A percentile compares a stretch with the other conserved stretches of the same genome.
These are phyloP conservation scores for Lasioglossum figueresi DNA, from an alignment of 2,888 invertebrate species.

Conservation along the genomic window DNA sequence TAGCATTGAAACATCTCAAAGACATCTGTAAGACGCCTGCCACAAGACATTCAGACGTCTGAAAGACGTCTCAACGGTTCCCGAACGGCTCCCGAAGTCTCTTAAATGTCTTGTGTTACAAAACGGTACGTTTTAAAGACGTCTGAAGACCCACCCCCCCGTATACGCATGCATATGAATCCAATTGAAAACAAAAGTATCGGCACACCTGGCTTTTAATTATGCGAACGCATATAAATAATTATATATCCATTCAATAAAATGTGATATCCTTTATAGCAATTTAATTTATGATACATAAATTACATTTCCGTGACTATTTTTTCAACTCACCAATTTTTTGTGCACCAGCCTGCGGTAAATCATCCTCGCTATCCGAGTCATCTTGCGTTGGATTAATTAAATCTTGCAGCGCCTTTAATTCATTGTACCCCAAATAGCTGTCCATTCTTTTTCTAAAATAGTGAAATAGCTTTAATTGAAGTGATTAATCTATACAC, in stretches of 20 bases:
- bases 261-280: background rate
- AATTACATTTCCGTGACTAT: background rate
- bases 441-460: slow-evolving; percentile 78
- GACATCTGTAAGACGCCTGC: too few species aligned
- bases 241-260: background rate
- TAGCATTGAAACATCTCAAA: too few species aligned
- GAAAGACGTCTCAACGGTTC: too few species aligned
- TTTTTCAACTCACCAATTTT: slow-evolving; percentile 74
- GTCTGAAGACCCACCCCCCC: too few species aligned
- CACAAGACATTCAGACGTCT: too few species aligned
- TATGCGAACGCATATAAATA: background rate
- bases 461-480: background rate
- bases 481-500: slow-evolving; percentile 5
- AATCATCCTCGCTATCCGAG: slow-evolving; percentile 79
- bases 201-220: too few species aligned
- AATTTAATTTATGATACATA: background rate
- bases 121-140: too few species aligned
- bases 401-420: slow-evolving; percentile 78
- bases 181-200: too few species aligned
- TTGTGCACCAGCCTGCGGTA: slow-evolving; percentile 76
- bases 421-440: slow-evolving; percentile 73
- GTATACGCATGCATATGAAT: background rate
- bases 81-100: too few species aligned
- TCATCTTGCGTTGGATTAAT: slow-evolving; percentile 74
- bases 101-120: too few species aligned